Evolutionary conservation across 1,140 invertebrate genomes (phyloP).

Genomic region (Matsumurasca onukii): DNA sequence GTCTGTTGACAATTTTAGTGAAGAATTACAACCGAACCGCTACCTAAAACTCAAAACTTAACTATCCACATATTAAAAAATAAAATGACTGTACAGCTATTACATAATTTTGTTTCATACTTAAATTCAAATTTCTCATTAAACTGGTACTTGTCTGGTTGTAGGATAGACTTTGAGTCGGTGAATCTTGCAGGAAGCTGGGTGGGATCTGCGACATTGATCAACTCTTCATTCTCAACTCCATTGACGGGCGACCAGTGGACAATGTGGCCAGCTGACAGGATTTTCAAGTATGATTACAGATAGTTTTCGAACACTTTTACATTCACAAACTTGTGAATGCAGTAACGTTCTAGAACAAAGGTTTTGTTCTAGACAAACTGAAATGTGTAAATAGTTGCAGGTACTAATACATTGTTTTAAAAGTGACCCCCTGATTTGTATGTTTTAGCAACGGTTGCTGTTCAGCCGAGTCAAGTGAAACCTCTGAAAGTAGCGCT

Average conservation of each 20-base stretch:
- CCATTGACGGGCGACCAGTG: constrained; percentile 47
- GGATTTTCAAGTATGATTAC: constrained; percentile 48
- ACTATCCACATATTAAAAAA: neutral
- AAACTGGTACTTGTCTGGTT: constrained; percentile 27
- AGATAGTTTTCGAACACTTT: neutral
- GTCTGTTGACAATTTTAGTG: neutral
- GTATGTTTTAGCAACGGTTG: constrained; percentile 47
- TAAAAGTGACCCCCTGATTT: no score
- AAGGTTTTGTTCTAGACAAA: no score
- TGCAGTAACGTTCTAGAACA: no score
- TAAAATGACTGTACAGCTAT: neutral
- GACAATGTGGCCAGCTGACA: constrained; percentile 47
- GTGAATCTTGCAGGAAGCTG: constrained; percentile 47
- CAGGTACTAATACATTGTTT: no score
- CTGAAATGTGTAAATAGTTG: no score
- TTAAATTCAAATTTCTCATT: constrained; percentile 7
- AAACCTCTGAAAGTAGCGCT: constrained; percentile 47
- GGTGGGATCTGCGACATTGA: constrained; percentile 49
- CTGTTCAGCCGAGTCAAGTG: constrained; percentile 44
- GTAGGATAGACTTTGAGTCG: constrained; percentile 45
- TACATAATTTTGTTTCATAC: neutral
- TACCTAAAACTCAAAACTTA: neutral
- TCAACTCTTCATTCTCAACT: constrained; percentile 49
- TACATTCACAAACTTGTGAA: neutral
- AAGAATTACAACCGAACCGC: neutral